phyloP scores from a whole-genome alignment of 2,888 invertebrate genomes.

The Galerucella pusilla region DNA sequence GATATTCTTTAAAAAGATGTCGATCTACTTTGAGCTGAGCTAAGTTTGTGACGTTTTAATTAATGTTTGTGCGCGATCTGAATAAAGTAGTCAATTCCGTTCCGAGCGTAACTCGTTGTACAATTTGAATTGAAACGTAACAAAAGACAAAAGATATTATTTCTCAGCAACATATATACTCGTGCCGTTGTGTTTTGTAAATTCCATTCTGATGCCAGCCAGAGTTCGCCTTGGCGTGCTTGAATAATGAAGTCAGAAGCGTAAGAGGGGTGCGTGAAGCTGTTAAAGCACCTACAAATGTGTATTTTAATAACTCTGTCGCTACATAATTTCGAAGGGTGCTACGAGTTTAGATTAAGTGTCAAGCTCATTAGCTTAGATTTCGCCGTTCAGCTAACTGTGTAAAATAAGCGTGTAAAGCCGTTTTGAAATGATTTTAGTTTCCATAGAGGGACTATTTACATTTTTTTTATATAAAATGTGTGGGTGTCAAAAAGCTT shows the following conservation, averaged over 20 bases:
- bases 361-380: constrained; percentile 43
- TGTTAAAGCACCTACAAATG: constrained; percentile 40
- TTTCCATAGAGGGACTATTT: constrained; percentile 6
- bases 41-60: constrained; percentile 15
- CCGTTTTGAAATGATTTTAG: constrained; percentile 27
- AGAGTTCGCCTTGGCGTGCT: constrained; percentile 24
- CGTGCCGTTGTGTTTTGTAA: constrained; percentile 22
- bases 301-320: constrained; percentile 44
- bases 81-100: constrained; percentile 23
- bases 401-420: constrained; percentile 37
- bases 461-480: too few species aligned
- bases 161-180: constrained; percentile 31
- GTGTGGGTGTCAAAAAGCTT: too few species aligned
- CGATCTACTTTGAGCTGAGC: not conserved
- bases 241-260: constrained; percentile 37
- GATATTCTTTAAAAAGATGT: not conserved
- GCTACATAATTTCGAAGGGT: constrained; percentile 42
- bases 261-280: constrained; percentile 36
- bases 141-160: constrained; percentile 39
- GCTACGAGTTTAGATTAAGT: constrained; percentile 41
- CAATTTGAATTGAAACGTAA: constrained; percentile 19
- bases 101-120: constrained; percentile 20
- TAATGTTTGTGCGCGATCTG: constrained; percentile 1
- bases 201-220: constrained; percentile 12
- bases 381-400: constrained; percentile 37